phyloP scores from a whole-genome alignment of 2,797 vertebrate genomes.

The Poeciliopsis turneri region DNA sequence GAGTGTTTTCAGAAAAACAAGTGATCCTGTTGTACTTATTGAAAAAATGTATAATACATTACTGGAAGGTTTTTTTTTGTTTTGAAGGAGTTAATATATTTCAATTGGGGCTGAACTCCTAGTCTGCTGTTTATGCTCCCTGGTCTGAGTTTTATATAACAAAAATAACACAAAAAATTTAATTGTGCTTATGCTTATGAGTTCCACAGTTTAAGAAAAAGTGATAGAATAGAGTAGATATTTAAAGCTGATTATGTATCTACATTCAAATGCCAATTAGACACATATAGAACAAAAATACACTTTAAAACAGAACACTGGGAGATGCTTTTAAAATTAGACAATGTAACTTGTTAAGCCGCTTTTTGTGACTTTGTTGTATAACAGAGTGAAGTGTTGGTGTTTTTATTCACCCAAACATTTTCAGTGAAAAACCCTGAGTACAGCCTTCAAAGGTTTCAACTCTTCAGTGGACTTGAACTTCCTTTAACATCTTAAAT shows the following conservation, averaged over 20 bases:
- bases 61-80: conserved; percentile 36
- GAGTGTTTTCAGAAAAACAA: conserved; percentile 61
- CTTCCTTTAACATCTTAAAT: background rate
- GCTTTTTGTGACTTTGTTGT: background rate
- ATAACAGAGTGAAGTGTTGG: too few relatives aligned
- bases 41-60: conserved; percentile 40
- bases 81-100: conserved; percentile 43
- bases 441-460: background rate
- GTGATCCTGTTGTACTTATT: conserved; percentile 55
- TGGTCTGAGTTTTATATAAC: background rate
- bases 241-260: background rate
- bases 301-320: background rate
- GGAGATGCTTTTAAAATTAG: background rate
- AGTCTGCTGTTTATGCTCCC: conserved; percentile 18
- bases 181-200: too few relatives aligned
- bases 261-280: background rate
- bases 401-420: background rate
- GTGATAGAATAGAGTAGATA: background rate
- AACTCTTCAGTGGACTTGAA: background rate
- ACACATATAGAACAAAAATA: background rate
- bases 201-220: too few relatives aligned
- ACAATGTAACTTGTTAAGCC: background rate
- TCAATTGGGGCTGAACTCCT: conserved; percentile 49
- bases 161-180: background rate
- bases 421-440: background rate